Evolutionary conservation across 2,888 invertebrate species (phyloP), one percentile per base, ranked within the genome.

Genomic region (Dyspetes luteomarginatus): DNA sequence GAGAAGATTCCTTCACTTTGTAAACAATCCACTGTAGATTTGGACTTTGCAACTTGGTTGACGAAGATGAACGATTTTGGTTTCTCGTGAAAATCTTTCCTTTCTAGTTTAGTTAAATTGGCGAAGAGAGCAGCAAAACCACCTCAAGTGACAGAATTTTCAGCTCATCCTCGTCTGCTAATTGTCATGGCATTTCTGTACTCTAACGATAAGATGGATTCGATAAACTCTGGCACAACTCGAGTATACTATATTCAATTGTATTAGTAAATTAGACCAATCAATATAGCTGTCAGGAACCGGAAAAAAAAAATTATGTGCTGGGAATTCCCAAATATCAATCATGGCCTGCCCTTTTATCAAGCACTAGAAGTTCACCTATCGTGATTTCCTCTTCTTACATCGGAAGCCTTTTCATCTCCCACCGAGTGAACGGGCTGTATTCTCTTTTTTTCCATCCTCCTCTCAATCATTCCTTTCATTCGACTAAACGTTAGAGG

Each of bases 391-490:
- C 15, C 52, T 4, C 45, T 69, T 4, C 24, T 24, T 45, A 36
- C 7, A 30, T 74, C 58, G 45, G 26, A 24, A 17, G 50, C 52
- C 72, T 78, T 72, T 78, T 77, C 60, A 68, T 1, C 52, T n/a
- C n/a, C 52, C 9, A 43, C 45, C 56, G 56, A 55, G 72, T 64
- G 48, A 73, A 56, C 28, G 64, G n/a, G 19, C 65, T 24, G 36
- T 17, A 28, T 64, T 17, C 17, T 58, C 55, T 45, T 74, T 41
- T 30, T 71, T 12, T 60, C 15, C 9, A 69, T 75, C 36, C 65
- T 64, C 30, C 72, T 78, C 78, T 82, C 74, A 77, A 82, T 82
- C 71, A 77, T 77, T 80, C 77, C 74, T 77, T 80, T 82, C 77
- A 78, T 74, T 77, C 43, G 69, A 78, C 52, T 71, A 68, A 73